Evolutionary conservation across 2,113 vertebrate genomes (phyloP), one percentile per base, ranked within the genome.

Genomic region (Pelvicachromis taeniatus): DNA sequence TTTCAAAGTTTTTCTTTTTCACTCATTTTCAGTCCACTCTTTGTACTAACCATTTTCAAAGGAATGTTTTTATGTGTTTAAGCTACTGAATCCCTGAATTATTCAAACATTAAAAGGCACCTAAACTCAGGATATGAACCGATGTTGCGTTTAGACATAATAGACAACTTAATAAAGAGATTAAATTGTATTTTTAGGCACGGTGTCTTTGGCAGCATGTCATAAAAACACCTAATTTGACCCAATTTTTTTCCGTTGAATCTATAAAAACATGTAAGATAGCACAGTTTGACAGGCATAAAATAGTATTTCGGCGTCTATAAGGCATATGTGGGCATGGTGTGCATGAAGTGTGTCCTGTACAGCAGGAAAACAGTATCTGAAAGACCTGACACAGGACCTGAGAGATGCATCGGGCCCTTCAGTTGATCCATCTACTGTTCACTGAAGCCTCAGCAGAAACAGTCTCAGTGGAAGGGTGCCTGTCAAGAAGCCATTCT

Each of bases 1-100:
- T 31, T 4, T 31, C 29, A 31, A 38, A 0, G 65, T 48, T 70
- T 4, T 48, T 73, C 40, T 73, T 0, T 73, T 48, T 12, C 23
- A 48, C 23, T 73, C 23, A 29, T 48, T 73, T 73, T 73, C 65
- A 70, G 40, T 70, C 21, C 3, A 45, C 3, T 45, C 40, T 11
- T 73, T 73, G 21, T 48, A 73, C 68, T 2, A 14, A 73, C 42
- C 40, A 29, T 48, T 73, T 73, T 73, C 40, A 73, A 23, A 73
- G 40, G 5, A 48, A 29, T 48, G 7, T 70, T 45, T 45, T 68
- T 68, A 16, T 23, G 38, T 68, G 59, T 23, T 70, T 26, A 42
- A 10, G 38, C 8, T 70, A 42, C 63, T 70, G 42, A 70, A 70
- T 6, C 63, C n/a, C 45, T 63, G 33, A 63, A 63, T 38, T 63